These are phyloP conservation scores for Manis pentadactyla DNA, from an alignment of 2,797 vertebrate species.

Conservation along the genomic window DNA sequence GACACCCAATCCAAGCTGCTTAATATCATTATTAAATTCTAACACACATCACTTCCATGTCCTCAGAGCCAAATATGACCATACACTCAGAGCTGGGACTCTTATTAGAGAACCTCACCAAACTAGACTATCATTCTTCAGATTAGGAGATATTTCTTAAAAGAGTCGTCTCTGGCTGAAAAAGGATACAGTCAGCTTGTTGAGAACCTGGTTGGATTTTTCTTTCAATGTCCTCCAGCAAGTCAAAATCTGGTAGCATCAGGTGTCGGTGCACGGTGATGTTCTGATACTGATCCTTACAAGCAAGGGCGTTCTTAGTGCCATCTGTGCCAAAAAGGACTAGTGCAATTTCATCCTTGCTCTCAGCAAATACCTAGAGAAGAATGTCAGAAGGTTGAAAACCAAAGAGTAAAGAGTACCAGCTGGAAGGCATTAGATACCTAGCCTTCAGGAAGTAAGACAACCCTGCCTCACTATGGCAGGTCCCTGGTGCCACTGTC, in stretches of 20 bases:
- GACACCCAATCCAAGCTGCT: neutral
- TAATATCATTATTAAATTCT: neutral
- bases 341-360: constrained; percentile 94
- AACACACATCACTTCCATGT: neutral
- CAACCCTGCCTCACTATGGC: neutral
- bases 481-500: neutral
- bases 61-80: neutral
- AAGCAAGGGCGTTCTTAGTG: constrained; percentile 91
- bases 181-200: constrained; percentile 97
- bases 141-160: constrained; percentile 2
- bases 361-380: constrained; percentile 95
- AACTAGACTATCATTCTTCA: neutral
- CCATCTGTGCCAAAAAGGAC: constrained; percentile 95
- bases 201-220: constrained; percentile 89
- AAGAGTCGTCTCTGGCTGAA: constrained; percentile 32
- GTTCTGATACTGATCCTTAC: constrained; percentile 92
- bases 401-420: neutral
- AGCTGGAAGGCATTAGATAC: neutral
- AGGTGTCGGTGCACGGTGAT: constrained; percentile 93
- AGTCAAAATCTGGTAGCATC: constrained; percentile 93
- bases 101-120: neutral
- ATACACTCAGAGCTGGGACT: constrained; percentile 30
- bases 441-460: neutral
- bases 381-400: constrained; percentile 61
- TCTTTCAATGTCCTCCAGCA: constrained; percentile 94